These are phyloP conservation scores for Hyperoplus immaculatus DNA, from an alignment of 2,797 vertebrate genomes.

Conservation along the genomic window DNA sequence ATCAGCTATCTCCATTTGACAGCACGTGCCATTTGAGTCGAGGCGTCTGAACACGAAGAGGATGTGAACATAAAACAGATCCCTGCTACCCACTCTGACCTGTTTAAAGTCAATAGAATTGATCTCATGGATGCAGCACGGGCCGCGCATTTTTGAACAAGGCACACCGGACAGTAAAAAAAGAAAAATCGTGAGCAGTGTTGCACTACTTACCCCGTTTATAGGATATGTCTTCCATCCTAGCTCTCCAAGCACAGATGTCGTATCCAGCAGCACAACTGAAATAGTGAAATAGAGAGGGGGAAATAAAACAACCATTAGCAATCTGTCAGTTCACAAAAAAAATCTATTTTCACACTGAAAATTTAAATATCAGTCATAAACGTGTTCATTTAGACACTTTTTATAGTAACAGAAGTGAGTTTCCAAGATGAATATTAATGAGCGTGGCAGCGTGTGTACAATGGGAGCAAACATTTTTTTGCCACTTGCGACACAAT, in stretches of 20 bases:
- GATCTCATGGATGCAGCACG: conserved; percentile 38
- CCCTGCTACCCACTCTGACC: conserved; percentile 21
- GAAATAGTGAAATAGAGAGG: conserved; percentile 70
- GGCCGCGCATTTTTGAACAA: conserved; percentile 30
- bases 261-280: conserved; percentile 97
- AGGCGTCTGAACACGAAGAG: conserved; percentile 39
- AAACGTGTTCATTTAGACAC: conserved; percentile 67
- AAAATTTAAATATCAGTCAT: conserved; percentile 72
- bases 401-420: conserved; percentile 63
- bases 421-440: conserved; percentile 72
- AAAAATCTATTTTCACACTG: conserved; percentile 54
- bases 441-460: conserved; percentile 30
- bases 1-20: conserved; percentile 55
- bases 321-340: conserved; percentile 62
- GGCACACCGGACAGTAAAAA: conserved; percentile 27
- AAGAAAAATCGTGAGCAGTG: conserved; percentile 20
- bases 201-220: conserved; percentile 92
- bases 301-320: conserved; percentile 58
- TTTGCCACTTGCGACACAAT: conserved; percentile 62
- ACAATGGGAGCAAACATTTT: conserved; percentile 40
- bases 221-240: conserved; percentile 97
- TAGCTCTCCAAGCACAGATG: conserved; percentile 92
- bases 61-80: conserved; percentile 43
- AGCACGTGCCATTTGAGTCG: conserved; percentile 51
- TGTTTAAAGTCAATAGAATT: conserved; percentile 49